Percentiles rank a stretch among this genome's conserved stretches.
Evolutionary conservation across 1,140 invertebrate genomes (phyloP).

Genomic region (Drosophila truncata): DNA sequence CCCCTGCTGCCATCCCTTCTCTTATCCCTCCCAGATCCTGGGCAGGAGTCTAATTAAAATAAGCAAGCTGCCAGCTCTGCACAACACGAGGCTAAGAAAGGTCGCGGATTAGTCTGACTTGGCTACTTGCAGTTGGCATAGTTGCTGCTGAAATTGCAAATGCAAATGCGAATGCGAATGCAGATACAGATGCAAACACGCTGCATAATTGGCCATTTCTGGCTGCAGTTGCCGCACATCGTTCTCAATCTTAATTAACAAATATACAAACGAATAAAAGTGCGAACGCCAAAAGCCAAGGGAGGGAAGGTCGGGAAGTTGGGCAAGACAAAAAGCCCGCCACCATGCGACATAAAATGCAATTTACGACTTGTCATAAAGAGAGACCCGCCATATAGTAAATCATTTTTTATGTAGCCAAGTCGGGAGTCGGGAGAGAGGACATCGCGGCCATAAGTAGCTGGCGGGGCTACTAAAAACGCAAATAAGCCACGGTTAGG

Average conservation of each 20-base stretch:
- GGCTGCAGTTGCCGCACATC: constrained; percentile 81
- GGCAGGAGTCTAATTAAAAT: constrained; percentile 51
- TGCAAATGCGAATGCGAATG: constrained; percentile 45
- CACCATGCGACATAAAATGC: constrained; percentile 81
- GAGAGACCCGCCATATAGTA: constrained; percentile 80
- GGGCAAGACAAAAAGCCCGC: constrained; percentile 34
- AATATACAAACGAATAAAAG: constrained; percentile 80
- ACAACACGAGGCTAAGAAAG: constrained; percentile 26
- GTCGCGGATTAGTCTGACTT: constrained; percentile 40
- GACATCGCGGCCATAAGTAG: constrained; percentile 54
- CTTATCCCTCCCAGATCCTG: constrained; percentile 24
- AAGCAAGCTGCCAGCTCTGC: constrained; percentile 37
- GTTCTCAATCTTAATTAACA: constrained; percentile 83
- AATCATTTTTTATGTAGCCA: constrained; percentile 82
- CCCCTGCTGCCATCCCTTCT: constrained; percentile 15
- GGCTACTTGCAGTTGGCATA: constrained; percentile 31
- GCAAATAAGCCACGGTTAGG: constrained; percentile 79
- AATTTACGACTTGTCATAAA: constrained; percentile 83
- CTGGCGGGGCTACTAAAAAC: constrained; percentile 67
- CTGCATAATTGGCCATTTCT: constrained; percentile 82
- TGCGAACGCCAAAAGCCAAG: constrained; percentile 34
- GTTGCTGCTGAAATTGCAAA: constrained; percentile 24
- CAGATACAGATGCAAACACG: constrained; percentile 66
- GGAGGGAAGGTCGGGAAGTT: constrained; percentile 8
- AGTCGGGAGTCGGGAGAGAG: constrained; percentile 17